Evolutionary conservation across 2,113 vertebrate species (phyloP).

Genomic region (Tringa solitaria): DNA sequence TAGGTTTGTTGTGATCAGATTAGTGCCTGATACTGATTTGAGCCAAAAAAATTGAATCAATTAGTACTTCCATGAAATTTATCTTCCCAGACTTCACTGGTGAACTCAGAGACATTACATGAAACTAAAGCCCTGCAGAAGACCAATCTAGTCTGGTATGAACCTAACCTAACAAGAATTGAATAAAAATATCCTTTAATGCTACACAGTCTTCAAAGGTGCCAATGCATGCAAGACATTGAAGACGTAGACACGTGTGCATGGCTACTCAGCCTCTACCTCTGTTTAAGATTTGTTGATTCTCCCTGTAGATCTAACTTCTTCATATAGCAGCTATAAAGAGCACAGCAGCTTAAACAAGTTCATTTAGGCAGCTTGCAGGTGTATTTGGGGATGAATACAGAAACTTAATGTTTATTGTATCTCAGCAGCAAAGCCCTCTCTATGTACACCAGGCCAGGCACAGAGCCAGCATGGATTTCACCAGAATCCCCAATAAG

Average conservation of each 20-base stretch:
- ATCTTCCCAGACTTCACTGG: neutral
- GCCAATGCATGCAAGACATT: neutral
- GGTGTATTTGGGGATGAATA: neutral
- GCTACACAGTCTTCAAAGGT: neutral
- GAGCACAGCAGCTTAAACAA: neutral
- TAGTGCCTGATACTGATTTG: neutral
- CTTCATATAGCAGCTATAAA: neutral
- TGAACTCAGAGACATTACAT: neutral
- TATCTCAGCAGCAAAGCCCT: neutral
- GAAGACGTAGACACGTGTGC: rapidly evolving
- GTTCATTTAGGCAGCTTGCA: neutral
- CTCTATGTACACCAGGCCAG: neutral
- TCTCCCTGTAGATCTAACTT: neutral
- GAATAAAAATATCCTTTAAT: neutral
- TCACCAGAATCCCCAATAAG: neutral
- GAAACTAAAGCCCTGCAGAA: neutral
- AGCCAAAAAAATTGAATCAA: neutral
- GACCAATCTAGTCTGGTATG: neutral
- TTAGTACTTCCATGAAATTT: neutral
- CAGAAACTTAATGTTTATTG: neutral
- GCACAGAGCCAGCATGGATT: neutral
- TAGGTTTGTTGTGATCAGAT: neutral
- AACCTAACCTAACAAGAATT: neutral
- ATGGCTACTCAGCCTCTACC: neutral
- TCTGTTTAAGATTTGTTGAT: neutral